Evolutionary conservation across 2,888 invertebrate genomes (phyloP).

Genomic region (Odontocerum albicorne): DNA sequence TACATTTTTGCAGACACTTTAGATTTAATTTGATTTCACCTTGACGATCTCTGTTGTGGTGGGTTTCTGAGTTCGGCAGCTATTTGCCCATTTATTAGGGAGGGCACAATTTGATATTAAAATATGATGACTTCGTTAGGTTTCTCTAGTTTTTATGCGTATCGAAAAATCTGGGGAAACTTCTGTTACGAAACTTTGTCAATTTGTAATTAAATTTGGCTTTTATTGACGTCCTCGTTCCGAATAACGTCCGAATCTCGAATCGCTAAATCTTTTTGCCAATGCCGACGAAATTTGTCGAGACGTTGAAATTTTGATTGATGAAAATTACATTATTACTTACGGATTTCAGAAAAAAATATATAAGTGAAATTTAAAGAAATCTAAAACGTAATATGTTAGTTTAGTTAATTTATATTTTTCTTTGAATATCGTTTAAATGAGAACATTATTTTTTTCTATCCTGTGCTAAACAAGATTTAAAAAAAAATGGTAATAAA

Average conservation of each 20-base stretch:
- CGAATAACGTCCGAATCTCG: slow-evolving; percentile 1
- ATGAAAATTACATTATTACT: too few species aligned
- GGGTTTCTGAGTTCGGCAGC: slow-evolving; percentile 13
- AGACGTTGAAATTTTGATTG: too few species aligned
- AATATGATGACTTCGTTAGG: slow-evolving; percentile 30
- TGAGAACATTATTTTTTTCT: too few species aligned
- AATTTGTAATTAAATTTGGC: slow-evolving; percentile 14
- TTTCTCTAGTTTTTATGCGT: slow-evolving; percentile 21
- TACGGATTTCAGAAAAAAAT: too few species aligned
- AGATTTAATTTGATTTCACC: neutral
- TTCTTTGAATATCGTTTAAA: too few species aligned
- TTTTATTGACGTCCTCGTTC: slow-evolving; percentile 16
- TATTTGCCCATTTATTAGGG: slow-evolving; percentile 30
- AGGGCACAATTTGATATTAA: slow-evolving; percentile 31
- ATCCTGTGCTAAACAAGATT: too few species aligned
- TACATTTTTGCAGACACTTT: too few species aligned
- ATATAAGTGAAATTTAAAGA: too few species aligned
- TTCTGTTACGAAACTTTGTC: slow-evolving; percentile 8
- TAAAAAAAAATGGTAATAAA: too few species aligned
- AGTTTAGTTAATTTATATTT: too few species aligned
- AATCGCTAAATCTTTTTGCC: neutral
- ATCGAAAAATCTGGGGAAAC: slow-evolving; percentile 20
- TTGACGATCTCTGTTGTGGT: slow-evolving; percentile 17
- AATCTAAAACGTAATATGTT: too few species aligned
- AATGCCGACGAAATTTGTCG: neutral